phyloP scores from a whole-genome alignment of 2,888 invertebrate genomes.

The Pollenia angustigena region DNA sequence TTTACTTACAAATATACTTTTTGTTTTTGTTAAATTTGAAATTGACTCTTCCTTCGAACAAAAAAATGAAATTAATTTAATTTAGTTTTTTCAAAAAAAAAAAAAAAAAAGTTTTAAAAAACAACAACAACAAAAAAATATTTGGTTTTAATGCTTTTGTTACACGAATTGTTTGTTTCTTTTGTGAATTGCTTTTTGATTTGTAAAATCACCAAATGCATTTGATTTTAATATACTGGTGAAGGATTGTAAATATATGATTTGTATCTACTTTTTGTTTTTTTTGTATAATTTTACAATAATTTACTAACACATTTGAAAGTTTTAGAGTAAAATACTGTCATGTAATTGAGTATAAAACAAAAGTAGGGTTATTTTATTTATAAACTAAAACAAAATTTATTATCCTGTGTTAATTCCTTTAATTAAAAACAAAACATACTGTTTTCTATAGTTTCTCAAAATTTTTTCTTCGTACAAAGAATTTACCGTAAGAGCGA shows the following conservation, averaged over 20 bases:
- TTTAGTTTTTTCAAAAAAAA: slow-evolving; percentile 37
- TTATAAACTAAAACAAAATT: not conserved
- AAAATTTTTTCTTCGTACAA: no score
- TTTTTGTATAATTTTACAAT: slow-evolving; percentile 13
- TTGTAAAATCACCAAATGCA: slow-evolving; percentile 68
- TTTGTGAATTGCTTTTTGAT: slow-evolving; percentile 71
- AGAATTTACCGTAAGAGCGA: no score
- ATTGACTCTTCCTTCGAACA: slow-evolving; percentile 49
- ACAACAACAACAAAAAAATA: slow-evolving; percentile 18
- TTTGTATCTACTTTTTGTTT: slow-evolving; percentile 28
- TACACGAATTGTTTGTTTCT: slow-evolving; percentile 68
- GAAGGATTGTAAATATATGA: slow-evolving; percentile 63
- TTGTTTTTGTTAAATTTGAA: slow-evolving; percentile 50
- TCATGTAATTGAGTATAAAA: slow-evolving; percentile 12
- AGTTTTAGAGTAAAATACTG: slow-evolving; percentile 3
- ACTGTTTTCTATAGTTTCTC: slow-evolving; percentile 50
- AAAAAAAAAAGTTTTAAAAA: slow-evolving; percentile 13
- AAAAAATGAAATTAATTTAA: slow-evolving; percentile 42
- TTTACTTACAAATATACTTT: not conserved
- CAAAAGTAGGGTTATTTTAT: slow-evolving; percentile 32
- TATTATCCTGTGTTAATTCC: slow-evolving; percentile 4
- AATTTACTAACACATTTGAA: slow-evolving; percentile 53
- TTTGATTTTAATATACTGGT: slow-evolving; percentile 62
- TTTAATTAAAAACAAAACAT: not conserved
- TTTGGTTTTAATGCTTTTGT: slow-evolving; percentile 67